A percentile compares a stretch with the other conserved stretches of the same genome.
Evolutionary conservation across 2,113 vertebrate genomes (phyloP).

Genomic region (Pandion haliaetus): DNA sequence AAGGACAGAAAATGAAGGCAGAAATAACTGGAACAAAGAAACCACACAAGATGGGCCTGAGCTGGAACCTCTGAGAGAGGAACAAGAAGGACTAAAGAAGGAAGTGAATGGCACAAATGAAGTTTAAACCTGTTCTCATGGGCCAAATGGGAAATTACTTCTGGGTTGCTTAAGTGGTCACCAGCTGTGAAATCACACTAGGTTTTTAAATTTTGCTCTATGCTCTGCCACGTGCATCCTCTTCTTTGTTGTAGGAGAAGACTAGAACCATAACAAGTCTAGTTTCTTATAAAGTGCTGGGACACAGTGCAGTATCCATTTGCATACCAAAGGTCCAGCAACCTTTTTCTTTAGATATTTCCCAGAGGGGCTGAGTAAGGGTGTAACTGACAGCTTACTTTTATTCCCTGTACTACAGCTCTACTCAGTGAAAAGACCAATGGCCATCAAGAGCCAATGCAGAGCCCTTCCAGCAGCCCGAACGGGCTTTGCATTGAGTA

Average conservation of each 20-base stretch:
- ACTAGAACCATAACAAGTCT: background rate
- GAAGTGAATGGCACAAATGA: slow-evolving; percentile 13
- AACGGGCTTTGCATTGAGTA: background rate
- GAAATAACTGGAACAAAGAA: background rate
- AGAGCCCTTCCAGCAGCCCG: background rate
- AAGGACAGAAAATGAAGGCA: slow-evolving; percentile 39
- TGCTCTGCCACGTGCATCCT: background rate
- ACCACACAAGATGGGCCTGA: slow-evolving; percentile 21
- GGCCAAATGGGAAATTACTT: background rate
- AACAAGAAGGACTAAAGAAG: slow-evolving; percentile 27
- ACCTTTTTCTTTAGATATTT: background rate
- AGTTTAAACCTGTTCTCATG: background rate
- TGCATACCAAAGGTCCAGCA: background rate
- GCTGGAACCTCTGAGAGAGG: background rate
- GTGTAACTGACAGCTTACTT: background rate
- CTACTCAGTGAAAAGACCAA: background rate
- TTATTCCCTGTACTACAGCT: background rate
- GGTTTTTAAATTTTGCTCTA: background rate
- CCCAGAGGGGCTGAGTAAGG: background rate
- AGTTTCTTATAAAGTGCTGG: background rate
- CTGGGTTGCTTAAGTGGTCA: background rate
- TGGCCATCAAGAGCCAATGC: background rate
- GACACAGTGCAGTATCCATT: background rate
- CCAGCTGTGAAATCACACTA: slow-evolving; percentile 6
- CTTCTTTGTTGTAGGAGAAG: background rate